These are phyloP conservation scores for Hirtodrosophila alboralis DNA, from an alignment of 2,888 invertebrate species.

Conservation along the genomic window DNA sequence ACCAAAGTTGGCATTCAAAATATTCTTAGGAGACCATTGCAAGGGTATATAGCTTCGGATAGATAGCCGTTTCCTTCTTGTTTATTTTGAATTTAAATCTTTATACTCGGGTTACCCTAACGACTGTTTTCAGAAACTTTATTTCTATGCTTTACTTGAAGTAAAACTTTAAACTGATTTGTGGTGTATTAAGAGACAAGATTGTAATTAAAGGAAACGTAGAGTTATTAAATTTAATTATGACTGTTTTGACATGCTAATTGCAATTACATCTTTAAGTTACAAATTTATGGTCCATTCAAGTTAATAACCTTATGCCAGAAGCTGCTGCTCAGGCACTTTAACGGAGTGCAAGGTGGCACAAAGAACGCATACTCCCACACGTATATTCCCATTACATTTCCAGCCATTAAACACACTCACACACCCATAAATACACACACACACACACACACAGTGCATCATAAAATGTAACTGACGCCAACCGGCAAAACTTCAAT, in stretches of 20 bases:
- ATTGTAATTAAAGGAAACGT: no score
- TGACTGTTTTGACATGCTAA: conserved; percentile 26
- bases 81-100: no score
- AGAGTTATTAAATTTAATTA: no score
- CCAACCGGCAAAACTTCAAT: conserved; percentile 43
- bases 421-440: conserved; percentile 27
- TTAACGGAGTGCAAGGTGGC: conserved; percentile 34
- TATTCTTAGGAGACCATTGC: no score
- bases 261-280: conserved; percentile 35
- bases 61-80: no score
- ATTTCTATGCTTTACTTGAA: no score
- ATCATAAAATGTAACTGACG: conserved; percentile 64
- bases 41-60: no score
- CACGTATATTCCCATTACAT: conserved; percentile 60
- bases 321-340: conserved; percentile 26
- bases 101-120: no score
- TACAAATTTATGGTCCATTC: conserved; percentile 21
- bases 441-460: conserved; percentile 27
- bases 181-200: no score
- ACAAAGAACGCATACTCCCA: conserved; percentile 4
- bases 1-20: no score
- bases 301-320: conserved; percentile 32
- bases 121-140: no score
- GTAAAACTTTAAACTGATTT: no score
- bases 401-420: conserved; percentile 71